Evolutionary conservation across 1,140 invertebrate species (phyloP).

Genomic region (Papilio machaon): DNA sequence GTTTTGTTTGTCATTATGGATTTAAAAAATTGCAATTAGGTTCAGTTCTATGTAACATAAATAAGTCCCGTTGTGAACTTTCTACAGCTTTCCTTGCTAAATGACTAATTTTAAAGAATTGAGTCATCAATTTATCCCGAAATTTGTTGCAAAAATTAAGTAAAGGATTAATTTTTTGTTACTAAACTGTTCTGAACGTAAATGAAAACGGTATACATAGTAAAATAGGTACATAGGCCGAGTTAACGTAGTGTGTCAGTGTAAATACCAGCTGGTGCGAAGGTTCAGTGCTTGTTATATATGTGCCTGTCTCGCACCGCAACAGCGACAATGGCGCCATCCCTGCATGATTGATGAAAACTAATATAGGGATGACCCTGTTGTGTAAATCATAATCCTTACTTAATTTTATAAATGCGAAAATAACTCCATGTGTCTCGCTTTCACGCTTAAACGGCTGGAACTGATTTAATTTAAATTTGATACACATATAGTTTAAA

Average conservation of each 20-base stretch:
- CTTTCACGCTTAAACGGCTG: too few species aligned
- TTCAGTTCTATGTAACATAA: neutral
- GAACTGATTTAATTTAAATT: too few species aligned
- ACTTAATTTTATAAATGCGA: too few species aligned
- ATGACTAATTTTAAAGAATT: too few species aligned
- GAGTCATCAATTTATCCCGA: too few species aligned
- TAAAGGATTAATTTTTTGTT: too few species aligned
- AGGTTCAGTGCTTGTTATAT: neutral
- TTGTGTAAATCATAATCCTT: too few species aligned
- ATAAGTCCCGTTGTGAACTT: too few species aligned
- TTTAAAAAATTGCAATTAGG: neutral
- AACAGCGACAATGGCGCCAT: conserved; percentile 40
- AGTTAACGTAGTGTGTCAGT: neutral
- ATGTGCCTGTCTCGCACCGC: neutral
- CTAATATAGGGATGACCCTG: conserved; percentile 41
- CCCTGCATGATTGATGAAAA: conserved; percentile 50
- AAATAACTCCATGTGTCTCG: too few species aligned
- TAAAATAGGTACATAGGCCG: neutral
- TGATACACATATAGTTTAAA: too few species aligned
- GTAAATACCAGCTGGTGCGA: conserved; percentile 31
- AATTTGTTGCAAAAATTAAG: too few species aligned
- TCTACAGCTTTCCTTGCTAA: too few species aligned
- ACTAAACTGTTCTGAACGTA: neutral
- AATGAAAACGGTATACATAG: neutral
- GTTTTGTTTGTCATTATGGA: neutral